A percentile compares a stretch with the other conserved stretches of the same genome.
These are phyloP conservation scores for Setipinna tenuifilis DNA, from an alignment of 2,797 vertebrate genomes.

Conservation along the genomic window DNA sequence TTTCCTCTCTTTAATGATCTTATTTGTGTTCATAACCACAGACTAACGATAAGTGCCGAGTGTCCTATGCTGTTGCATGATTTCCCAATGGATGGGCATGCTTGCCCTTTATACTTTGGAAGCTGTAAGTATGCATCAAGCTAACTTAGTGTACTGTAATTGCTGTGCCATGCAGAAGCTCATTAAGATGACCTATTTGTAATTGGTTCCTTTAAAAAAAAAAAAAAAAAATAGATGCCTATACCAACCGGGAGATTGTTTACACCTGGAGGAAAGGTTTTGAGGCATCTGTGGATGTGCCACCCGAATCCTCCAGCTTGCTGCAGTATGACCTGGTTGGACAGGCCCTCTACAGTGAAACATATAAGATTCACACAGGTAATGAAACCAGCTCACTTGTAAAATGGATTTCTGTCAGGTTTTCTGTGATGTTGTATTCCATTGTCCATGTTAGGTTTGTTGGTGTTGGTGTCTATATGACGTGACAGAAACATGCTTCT, in stretches of 20 bases:
- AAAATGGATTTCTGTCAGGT: not conserved
- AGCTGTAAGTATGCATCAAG: conserved; percentile 73
- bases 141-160: no score
- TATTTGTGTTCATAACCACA: conserved; percentile 49
- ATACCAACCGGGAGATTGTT: conserved; percentile 76
- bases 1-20: not conserved
- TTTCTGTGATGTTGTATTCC: not conserved
- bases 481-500: not conserved
- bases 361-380: conserved; percentile 78
- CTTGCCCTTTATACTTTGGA: conserved; percentile 81
- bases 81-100: conserved; percentile 83
- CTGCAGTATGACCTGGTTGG: conserved; percentile 81
- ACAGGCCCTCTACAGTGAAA: conserved; percentile 74
- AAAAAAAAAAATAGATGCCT: conserved; percentile 71
- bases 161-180: no score
- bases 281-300: conserved; percentile 74
- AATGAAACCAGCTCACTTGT: conserved; percentile 13
- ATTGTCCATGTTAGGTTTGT: not conserved
- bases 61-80: conserved; percentile 79
- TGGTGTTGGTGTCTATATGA: not conserved
- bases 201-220: not conserved
- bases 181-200: not conserved
- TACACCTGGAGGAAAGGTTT: conserved; percentile 82
- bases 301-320: conserved; percentile 80
- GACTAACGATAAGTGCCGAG: conserved; percentile 77